Evolutionary conservation across 2,113 vertebrate species (phyloP).

Genomic region (Psittacara wagleri): DNA sequence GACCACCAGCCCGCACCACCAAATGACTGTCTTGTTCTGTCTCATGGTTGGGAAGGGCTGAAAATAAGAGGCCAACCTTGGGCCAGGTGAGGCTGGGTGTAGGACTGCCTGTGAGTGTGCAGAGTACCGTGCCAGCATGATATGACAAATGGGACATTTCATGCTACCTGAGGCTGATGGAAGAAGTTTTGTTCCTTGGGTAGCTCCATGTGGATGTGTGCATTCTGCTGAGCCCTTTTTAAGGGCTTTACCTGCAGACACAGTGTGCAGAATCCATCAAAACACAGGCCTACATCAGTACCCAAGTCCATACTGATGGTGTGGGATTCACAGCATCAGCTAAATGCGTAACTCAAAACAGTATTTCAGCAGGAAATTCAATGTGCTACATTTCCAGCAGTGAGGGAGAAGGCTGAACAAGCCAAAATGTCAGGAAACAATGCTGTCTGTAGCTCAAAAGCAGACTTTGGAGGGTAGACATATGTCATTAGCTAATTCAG

Average conservation of each 20-base stretch:
- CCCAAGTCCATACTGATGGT: not conserved
- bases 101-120: not conserved
- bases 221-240: not conserved
- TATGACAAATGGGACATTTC: fast-evolving
- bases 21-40: fast-evolving
- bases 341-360: not conserved
- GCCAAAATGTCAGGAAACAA: not conserved
- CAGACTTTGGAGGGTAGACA: not conserved
- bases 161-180: not conserved
- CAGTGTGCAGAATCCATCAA: not conserved
- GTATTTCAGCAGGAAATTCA: not conserved
- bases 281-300: not conserved
- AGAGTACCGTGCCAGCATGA: not conserved
- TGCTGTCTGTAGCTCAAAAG: not conserved
- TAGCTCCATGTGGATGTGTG: not conserved
- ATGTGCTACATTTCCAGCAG: fast-evolving
- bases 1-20: not conserved
- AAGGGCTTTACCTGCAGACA: fast-evolving
- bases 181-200: not conserved
- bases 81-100: not conserved
- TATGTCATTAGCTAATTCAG: not conserved
- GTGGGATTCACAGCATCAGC: not conserved
- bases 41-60: not conserved
- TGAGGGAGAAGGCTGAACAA: not conserved
- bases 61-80: not conserved